A percentile compares a stretch with the other conserved stretches of the same genome.
Conservation (phyloP, 2,797 vertebrate genomes). For the Rhabdophis nuchalis region DNA sequence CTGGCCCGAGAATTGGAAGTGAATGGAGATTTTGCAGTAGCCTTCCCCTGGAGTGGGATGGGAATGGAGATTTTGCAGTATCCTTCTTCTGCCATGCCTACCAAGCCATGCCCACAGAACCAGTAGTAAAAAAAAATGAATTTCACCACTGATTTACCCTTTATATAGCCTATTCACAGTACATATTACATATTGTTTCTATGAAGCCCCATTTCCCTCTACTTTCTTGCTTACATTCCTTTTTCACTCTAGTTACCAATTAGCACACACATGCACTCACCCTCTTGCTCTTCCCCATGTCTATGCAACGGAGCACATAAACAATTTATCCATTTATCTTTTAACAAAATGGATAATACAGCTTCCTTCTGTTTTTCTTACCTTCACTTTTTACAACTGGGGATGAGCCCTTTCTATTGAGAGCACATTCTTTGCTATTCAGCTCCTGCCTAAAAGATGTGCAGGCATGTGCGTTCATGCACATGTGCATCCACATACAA, state of each 20-base stretch:
- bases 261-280: neutral
- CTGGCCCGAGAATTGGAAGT: too few species aligned
- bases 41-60: too few species aligned
- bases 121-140: too few species aligned
- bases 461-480: too few species aligned
- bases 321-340: neutral
- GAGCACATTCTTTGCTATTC: neutral
- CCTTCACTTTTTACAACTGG: neutral
- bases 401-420: neutral
- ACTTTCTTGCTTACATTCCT: neutral
- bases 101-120: too few species aligned
- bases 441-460: neutral
- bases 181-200: neutral
- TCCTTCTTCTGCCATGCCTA: too few species aligned
- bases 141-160: neutral
- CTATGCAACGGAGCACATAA: neutral
- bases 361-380: neutral
- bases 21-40: too few species aligned
- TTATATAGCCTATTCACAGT: neutral
- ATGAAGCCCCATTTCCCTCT: neutral
- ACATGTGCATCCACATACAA: accelerated
- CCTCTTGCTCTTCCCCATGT: neutral
- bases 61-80: too few species aligned
- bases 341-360: neutral
- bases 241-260: neutral